Conservation (phyloP, 23 tunicate genomes). For the Botrylloides violaceus region DNA sequence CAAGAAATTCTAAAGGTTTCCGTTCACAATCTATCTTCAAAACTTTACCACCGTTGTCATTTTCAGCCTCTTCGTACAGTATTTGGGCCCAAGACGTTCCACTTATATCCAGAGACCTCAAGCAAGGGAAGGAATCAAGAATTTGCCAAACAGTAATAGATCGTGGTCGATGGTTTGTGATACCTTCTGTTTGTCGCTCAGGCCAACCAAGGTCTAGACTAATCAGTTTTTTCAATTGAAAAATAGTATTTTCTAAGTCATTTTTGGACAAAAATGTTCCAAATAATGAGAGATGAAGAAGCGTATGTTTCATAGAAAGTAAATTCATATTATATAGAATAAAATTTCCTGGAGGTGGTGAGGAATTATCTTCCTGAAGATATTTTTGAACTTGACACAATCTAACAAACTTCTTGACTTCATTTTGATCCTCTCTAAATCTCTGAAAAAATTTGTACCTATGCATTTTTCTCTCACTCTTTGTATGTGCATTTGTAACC, state of each 20-base stretch:
- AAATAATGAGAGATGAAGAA: not conserved
- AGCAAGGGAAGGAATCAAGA: conserved; percentile 32
- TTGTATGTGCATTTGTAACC: not conserved
- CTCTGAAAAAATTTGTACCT: conserved; percentile 5
- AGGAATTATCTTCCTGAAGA: not conserved
- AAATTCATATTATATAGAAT: conserved; percentile 10
- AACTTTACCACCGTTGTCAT: not conserved
- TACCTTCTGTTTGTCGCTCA: not conserved
- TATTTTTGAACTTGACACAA: not conserved
- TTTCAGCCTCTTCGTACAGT: conserved; percentile 37
- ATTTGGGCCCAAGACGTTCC: conserved; percentile 41
- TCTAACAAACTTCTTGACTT: not conserved
- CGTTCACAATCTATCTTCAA: conserved; percentile 13
- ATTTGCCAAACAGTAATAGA: conserved; percentile 44
- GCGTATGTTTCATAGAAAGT: conserved; percentile 9
- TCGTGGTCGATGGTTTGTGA: conserved; percentile 13
- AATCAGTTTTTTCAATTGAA: conserved; percentile 2
- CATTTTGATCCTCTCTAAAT: not conserved
- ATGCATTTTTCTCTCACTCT: conserved; percentile 15
- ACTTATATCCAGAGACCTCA: conserved; percentile 55
- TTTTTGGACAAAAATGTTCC: conserved; percentile 2
- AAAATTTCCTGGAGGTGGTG: not conserved
- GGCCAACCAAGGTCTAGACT: conserved; percentile 17
- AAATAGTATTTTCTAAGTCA: conserved; percentile 12
- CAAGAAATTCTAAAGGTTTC: conserved; percentile 42